phyloP scores from a whole-genome alignment of 2,113 vertebrate species.

The Marcusenius ussheri region DNA sequence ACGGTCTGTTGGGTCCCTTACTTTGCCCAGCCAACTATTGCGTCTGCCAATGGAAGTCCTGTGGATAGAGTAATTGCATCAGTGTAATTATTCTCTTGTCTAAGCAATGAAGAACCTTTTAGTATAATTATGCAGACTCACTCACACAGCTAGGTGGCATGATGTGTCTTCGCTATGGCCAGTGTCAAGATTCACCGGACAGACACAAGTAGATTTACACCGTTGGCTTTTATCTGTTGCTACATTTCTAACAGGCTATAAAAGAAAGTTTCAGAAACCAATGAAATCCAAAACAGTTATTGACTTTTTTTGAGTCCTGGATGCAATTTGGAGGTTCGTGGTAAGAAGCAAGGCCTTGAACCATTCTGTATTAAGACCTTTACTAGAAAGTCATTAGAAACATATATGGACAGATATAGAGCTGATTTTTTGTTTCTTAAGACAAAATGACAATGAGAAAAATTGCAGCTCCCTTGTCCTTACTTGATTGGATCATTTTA shows the following conservation, averaged over 20 bases:
- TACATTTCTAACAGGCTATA: background rate
- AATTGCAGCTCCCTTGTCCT: background rate
- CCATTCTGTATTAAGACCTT: background rate
- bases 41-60: background rate
- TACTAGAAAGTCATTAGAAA: background rate
- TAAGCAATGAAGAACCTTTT: constrained; percentile 17
- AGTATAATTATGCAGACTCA: constrained; percentile 10
- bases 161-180: background rate
- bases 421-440: background rate
- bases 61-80: background rate
- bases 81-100: constrained; percentile 7
- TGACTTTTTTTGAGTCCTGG: background rate
- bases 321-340: background rate
- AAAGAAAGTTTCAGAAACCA: background rate
- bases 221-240: background rate
- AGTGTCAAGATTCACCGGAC: background rate
- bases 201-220: background rate
- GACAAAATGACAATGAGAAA: background rate
- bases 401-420: background rate
- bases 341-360: background rate
- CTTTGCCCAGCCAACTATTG: background rate
- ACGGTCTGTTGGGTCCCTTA: background rate
- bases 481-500: background rate
- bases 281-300: background rate
- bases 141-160: background rate